Evolutionary conservation across 2,888 invertebrate genomes (phyloP), one percentile per base, ranked within the genome.

Genomic region (Hedya salicella): DNA sequence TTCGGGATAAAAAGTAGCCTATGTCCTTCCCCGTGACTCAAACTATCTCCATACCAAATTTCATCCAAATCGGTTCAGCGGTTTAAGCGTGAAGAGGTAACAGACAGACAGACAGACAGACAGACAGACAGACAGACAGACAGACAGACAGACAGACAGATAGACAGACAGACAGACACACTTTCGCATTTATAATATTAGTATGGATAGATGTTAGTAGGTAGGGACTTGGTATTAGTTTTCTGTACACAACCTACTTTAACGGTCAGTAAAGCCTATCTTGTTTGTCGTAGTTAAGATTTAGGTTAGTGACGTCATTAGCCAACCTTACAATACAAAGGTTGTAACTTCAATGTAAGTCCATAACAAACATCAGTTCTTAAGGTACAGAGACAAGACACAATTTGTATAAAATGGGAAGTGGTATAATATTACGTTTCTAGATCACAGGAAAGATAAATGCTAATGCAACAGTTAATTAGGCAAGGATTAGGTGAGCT

Each of bases 241-340:
- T n/a, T n/a, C n/a, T n/a, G n/a, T n/a, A n/a, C n/a, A 36, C 9
- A 36, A 9, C 36, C 36, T 0, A 36, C 36, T 6, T 25, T 36
- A 36, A 36, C 36, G 36, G 36, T 25, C 4, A 25, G 25, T 25
- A 25, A 25, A 36, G 36, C 36, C 36, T 36, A 36, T 36, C 36
- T 36, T 36, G 36, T 36, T 36, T 36, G 36, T 36, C 36, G 36
- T 36, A 36, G 36, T 36, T 36, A 36, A 36, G 36, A 36, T 36
- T 36, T 36, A 36, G 36, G 36, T 36, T 36, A 36, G 36, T 36
- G 36, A 36, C 36, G 36, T 5, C 36, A 36, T 11, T 2, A 36
- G 2, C 8, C 13, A 9, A 36, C 36, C 11, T 9, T 2, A 36
- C 6, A 36, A 36, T 9, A 36, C 6, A 8, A 36, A 36, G 11